Evolutionary conservation across 2,113 vertebrate genomes (phyloP).

Genomic region (human): GRCh38 chr6:136042501-136043000

Average conservation of each 20-base stretch:
- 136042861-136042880: background rate
- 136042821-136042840: background rate
- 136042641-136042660: conserved; percentile 25
- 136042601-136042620: conserved; percentile 51
- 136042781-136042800: background rate
- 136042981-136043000: conserved; percentile 14
- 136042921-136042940: background rate
- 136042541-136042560: background rate
- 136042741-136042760: background rate
- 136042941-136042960: conserved; percentile 43
- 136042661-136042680: conserved; percentile 25
- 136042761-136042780: background rate
- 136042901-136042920: conserved; percentile 34
- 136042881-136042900: background rate
- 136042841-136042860: background rate
- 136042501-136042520: conserved; percentile 42
- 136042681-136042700: conserved; percentile 17
- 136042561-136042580: background rate
- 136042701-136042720: background rate
- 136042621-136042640: conserved; percentile 41
- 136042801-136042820: conserved; percentile 1
- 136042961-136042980: conserved; percentile 40
- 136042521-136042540: conserved; percentile 53
- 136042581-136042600: background rate
- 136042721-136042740: conserved; percentile 11